Percentiles rank a stretch among this genome's conserved stretches.
Conservation (phyloP, 2,888 invertebrate genomes). For the Meliscaeva auricollis region DNA sequence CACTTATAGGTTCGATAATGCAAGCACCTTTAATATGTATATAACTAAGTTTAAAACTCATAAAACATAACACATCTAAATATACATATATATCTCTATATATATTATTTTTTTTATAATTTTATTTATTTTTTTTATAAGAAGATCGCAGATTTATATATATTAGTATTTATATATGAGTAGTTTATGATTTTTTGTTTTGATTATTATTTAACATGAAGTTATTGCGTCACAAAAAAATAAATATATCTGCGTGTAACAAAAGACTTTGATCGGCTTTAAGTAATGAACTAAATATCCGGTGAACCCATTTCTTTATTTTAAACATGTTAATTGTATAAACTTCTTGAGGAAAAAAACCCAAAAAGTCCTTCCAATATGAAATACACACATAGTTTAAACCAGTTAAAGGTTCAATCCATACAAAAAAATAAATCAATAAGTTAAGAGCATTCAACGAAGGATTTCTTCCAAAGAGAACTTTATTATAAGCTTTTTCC, state of each 20-base stretch:
- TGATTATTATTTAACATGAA: slow-evolving; percentile 57
- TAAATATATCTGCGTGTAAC: slow-evolving; percentile 38
- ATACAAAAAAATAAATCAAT: slow-evolving; percentile 64
- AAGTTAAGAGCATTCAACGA: slow-evolving; percentile 72
- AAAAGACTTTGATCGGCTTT: slow-evolving; percentile 56
- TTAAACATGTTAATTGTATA: slow-evolving; percentile 64
- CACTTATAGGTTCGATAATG: slow-evolving; percentile 20
- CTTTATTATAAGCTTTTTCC: slow-evolving; percentile 43
- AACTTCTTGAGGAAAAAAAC: slow-evolving; percentile 61
- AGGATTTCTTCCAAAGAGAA: slow-evolving; percentile 64
- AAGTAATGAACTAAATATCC: slow-evolving; percentile 61
- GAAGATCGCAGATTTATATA: slow-evolving; percentile 47
- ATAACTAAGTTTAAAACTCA: slow-evolving; percentile 38
- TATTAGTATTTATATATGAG: slow-evolving; percentile 1
- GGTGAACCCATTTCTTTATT: slow-evolving; percentile 61
- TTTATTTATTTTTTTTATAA: slow-evolving; percentile 30
- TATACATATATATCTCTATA: slow-evolving; percentile 31
- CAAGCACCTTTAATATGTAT: slow-evolving; percentile 32
- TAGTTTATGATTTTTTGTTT: slow-evolving; percentile 54
- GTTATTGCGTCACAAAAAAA: slow-evolving; percentile 61
- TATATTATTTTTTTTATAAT: background rate
- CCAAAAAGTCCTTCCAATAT: slow-evolving; percentile 67
- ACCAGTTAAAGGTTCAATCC: slow-evolving; percentile 66
- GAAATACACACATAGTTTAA: slow-evolving; percentile 74
- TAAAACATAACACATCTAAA: slow-evolving; percentile 49